phyloP scores from a whole-genome alignment of 2,797 vertebrate species.

The Prunella strophiata region DNA sequence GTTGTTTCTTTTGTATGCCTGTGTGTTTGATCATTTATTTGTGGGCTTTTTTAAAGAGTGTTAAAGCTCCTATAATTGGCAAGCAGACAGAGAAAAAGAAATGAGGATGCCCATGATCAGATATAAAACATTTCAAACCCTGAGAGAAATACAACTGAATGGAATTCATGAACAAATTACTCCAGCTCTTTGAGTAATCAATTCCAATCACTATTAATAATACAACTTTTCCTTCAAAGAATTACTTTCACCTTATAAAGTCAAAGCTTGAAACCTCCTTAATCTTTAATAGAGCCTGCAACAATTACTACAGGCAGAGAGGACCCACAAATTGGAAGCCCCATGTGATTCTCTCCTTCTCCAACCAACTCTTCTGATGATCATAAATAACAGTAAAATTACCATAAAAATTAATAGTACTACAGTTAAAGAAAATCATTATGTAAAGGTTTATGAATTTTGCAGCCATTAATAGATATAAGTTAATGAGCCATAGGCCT shows the following conservation, averaged over 20 bases:
- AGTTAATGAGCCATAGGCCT: conserved; percentile 62
- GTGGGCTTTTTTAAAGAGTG: neutral
- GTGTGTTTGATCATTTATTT: neutral
- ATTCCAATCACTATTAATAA: conserved; percentile 40
- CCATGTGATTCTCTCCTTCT: conserved; percentile 14
- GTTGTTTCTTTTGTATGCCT: neutral
- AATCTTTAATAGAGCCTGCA: conserved; percentile 59
- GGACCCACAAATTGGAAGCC: conserved; percentile 25
- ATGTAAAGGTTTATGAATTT: conserved; percentile 74
- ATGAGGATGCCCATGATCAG: neutral
- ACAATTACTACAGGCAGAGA: conserved; percentile 36
- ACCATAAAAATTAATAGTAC: conserved; percentile 66
- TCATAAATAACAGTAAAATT: conserved; percentile 65
- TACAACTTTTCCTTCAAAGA: conserved; percentile 53
- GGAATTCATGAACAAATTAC: conserved; percentile 27
- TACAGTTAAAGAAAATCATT: conserved; percentile 71
- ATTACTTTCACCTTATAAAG: conserved; percentile 68
- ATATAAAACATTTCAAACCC: neutral
- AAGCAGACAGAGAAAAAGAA: neutral
- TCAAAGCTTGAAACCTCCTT: conserved; percentile 54
- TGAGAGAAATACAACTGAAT: neutral
- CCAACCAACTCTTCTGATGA: neutral
- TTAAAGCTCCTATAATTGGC: neutral
- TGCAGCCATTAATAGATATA: conserved; percentile 59
- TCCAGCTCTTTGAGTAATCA: conserved; percentile 32